Evolutionary conservation across 2,797 vertebrate genomes (phyloP), one percentile per base, ranked within the genome.

Genomic region (Gambusia yucatana): DNA sequence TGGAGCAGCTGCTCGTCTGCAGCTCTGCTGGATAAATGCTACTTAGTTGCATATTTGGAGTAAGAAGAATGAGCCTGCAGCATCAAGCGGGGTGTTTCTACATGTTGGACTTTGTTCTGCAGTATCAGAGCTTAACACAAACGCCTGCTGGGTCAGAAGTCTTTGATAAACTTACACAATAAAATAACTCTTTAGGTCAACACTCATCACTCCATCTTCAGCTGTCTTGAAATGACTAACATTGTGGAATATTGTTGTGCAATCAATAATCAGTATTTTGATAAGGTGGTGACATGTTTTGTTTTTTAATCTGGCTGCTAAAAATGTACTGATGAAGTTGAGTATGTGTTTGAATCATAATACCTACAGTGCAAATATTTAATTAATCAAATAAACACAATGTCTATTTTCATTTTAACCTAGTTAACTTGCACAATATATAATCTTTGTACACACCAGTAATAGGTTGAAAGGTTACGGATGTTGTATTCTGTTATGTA

Each of bases 71-170:
- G 2, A 36, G 47, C 46, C 46, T 52, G 44, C 48, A 65, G 41
- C 1, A 13, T 72, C 33, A 6, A 48, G n/a, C 22, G 2, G 41
- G 41, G 46, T 84, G 78, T 87, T 88, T 83, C 79, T 69, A 73
- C 55, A 78, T 22, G 13, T 13, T 48, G 85, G 85, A 94, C 92
- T 92, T 92, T 84, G 25, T 65, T 22, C 46, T 36, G 33, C 4
- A 43, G 6, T 85, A 90, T 92, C 90, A 82, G 57, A 41, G 84
- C 43, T 30, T 28, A 44, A 67, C 67, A 76, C 9, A n/a, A 59
- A 46, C 4, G 30, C 9, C 11, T 9, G 63, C n/a, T 82, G 57
- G 77, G 79, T 79, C 59, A 84, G 2, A 90, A 73, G 79, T 88
- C 71, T 39, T 36, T 71, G 48, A 63, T 72, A 75, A 47, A 57